phyloP scores from a whole-genome alignment of 2,113 vertebrate species.

The Drymodes brunneopygia region DNA sequence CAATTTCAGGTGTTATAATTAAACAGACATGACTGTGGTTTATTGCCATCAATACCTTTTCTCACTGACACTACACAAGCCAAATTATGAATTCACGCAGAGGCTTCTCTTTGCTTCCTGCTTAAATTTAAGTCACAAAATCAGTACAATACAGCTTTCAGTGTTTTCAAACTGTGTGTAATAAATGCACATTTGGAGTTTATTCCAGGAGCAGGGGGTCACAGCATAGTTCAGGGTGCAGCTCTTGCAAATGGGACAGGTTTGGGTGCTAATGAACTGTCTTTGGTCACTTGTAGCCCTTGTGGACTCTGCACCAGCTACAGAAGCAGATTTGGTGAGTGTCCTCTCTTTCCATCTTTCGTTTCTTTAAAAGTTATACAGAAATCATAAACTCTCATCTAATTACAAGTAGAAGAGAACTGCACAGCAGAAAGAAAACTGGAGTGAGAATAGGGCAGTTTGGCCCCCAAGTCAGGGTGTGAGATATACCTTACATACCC shows the following conservation, averaged over 20 bases:
- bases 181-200: not conserved
- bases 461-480: not conserved
- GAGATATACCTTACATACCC: not conserved
- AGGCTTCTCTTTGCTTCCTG: not conserved
- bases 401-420: not conserved
- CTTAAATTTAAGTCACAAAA: not conserved
- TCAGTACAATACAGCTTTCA: not conserved
- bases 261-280: not conserved
- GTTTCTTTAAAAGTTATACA: not conserved
- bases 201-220: not conserved
- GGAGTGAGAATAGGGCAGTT: not conserved
- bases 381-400: not conserved
- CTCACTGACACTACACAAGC: not conserved
- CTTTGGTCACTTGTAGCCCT: constrained; percentile 27
- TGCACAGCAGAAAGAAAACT: not conserved
- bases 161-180: not conserved
- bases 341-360: not conserved
- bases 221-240: not conserved
- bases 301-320: not conserved
- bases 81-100: not conserved
- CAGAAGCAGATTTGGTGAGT: constrained; percentile 55
- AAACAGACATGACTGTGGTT: not conserved
- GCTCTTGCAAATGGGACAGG: not conserved
- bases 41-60: not conserved
- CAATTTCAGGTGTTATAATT: not conserved